A percentile compares a stretch with the other conserved stretches of the same genome.
Evolutionary conservation across 2,113 vertebrate species (phyloP).

Genomic region (Salvelinus alpinus): DNA sequence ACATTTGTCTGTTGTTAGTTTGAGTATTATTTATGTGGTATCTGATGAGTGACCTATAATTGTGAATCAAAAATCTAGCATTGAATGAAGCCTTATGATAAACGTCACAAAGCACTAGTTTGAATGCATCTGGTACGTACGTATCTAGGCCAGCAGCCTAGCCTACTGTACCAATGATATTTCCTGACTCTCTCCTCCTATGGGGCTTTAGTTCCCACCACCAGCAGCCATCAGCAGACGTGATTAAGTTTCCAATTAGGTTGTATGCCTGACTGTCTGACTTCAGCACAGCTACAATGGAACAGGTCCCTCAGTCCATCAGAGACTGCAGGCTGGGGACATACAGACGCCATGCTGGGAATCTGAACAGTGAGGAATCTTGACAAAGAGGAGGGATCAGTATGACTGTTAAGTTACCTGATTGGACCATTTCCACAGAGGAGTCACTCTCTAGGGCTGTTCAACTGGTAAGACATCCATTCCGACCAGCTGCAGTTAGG

Average conservation of each 20-base stretch:
- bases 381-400: background rate
- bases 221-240: slow-evolving; percentile 23
- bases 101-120: background rate
- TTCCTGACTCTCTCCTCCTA: slow-evolving; percentile 27
- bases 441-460: background rate
- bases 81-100: slow-evolving; percentile 6
- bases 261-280: slow-evolving; percentile 21
- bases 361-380: background rate
- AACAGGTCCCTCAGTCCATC: slow-evolving; percentile 18
- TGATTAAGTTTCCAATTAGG: slow-evolving; percentile 57
- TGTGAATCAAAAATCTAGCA: background rate
- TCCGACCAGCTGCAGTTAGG: background rate
- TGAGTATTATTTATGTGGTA: background rate
- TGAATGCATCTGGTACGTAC: too few species aligned
- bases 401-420: background rate
- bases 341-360: slow-evolving; percentile 1
- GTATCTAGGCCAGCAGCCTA: slow-evolving; percentile 32
- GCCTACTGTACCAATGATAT: slow-evolving; percentile 11
- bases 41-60: too few species aligned
- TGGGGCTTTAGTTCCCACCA: slow-evolving; percentile 27
- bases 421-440: too few species aligned
- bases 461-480: background rate
- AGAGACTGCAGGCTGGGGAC: slow-evolving; percentile 8
- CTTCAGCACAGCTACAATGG: slow-evolving; percentile 13
- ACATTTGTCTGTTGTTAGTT: background rate